A percentile compares a stretch with the other conserved stretches of the same genome.
These are phyloP conservation scores for Hydrozoanthus gracilis DNA, from an alignment of 92 coral and sea anemone genomes.

Conservation along the genomic window DNA sequence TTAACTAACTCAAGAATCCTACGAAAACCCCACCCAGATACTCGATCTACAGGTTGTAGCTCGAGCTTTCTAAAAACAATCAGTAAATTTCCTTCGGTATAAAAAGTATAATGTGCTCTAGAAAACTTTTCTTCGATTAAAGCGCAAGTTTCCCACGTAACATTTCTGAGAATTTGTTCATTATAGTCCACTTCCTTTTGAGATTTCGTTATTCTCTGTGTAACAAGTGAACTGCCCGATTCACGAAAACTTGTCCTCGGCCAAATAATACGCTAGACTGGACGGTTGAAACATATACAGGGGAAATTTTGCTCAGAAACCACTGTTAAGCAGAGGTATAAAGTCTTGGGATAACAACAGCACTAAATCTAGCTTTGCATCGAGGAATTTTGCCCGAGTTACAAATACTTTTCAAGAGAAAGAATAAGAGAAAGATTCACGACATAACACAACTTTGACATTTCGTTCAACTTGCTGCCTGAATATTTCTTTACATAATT, in stretches of 20 bases:
- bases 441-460: slow-evolving; percentile 13
- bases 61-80: neutral
- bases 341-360: neutral
- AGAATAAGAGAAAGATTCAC: neutral
- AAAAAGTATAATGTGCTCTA: neutral
- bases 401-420: neutral
- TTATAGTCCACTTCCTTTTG: neutral
- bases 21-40: slow-evolving; percentile 17
- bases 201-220: slow-evolving; percentile 4
- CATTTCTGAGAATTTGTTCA: neutral
- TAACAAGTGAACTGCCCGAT: slow-evolving; percentile 16
- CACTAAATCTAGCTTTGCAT: neutral
- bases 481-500: neutral
- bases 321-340: neutral
- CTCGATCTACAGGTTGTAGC: slow-evolving; percentile 30
- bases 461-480: neutral
- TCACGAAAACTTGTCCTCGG: neutral
- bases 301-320: neutral
- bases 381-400: neutral
- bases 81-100: slow-evolving; percentile 34
- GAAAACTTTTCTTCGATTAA: neutral
- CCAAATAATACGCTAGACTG: neutral
- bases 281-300: neutral
- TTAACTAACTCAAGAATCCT: neutral
- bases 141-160: neutral